Evolutionary conservation across 2,113 vertebrate genomes (phyloP).

Genomic region (Aviceda subcristata): DNA sequence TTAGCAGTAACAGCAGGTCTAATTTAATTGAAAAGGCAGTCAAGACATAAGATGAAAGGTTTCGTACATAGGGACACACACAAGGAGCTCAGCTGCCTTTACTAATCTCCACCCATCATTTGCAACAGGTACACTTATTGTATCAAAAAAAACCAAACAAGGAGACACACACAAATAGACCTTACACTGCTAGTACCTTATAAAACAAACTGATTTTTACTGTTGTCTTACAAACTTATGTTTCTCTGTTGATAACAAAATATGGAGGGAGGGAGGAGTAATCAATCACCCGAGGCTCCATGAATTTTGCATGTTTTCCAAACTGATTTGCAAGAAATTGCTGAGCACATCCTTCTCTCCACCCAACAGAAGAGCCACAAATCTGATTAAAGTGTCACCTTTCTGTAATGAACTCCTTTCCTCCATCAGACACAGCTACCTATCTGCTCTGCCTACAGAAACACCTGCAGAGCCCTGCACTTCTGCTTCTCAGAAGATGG

Average conservation of each 20-base stretch:
- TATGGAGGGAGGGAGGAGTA: neutral
- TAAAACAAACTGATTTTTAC: neutral
- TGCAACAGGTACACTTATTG: neutral
- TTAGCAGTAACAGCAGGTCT: neutral
- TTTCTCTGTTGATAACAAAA: neutral
- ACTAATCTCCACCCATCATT: neutral
- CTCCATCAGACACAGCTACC: neutral
- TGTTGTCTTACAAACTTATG: neutral
- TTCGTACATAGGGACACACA: fast-evolving
- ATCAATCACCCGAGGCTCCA: neutral
- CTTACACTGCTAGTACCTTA: neutral
- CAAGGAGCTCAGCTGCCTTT: neutral
- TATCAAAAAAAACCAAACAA: neutral
- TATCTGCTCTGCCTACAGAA: neutral
- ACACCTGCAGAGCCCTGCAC: fast-evolving
- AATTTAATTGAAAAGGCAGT: neutral
- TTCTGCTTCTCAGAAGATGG: neutral
- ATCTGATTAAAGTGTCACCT: neutral
- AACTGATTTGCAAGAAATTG: neutral
- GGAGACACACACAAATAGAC: fast-evolving
- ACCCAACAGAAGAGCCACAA: neutral
- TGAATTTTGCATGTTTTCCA: neutral
- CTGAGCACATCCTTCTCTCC: neutral
- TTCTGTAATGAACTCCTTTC: neutral
- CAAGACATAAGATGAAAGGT: neutral